Percentiles rank a stretch among this genome's conserved stretches.
These are phyloP conservation scores for Muscicapa striata DNA, from an alignment of 2,797 vertebrate genomes.

Conservation along the genomic window DNA sequence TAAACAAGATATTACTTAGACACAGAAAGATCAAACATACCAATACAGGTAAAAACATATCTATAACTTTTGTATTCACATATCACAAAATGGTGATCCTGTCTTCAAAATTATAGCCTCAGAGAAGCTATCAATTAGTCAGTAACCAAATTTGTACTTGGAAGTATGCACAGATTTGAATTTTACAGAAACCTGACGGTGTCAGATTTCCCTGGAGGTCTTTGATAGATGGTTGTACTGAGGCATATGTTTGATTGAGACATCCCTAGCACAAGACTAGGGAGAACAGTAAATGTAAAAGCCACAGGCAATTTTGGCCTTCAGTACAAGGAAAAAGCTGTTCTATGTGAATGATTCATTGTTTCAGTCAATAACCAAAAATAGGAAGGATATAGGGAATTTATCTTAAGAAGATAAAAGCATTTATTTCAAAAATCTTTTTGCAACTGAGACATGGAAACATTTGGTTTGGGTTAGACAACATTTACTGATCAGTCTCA, in stretches of 20 bases:
- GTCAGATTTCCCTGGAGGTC: background rate
- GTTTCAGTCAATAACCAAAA: background rate
- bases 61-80: background rate
- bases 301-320: background rate
- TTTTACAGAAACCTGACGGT: background rate
- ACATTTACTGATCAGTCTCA: background rate
- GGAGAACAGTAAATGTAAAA: background rate
- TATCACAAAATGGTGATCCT: background rate
- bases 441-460: background rate
- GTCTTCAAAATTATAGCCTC: background rate
- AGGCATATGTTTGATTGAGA: background rate
- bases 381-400: background rate
- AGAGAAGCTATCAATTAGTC: background rate
- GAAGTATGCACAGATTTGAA: background rate
- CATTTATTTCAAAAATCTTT: background rate
- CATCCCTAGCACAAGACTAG: background rate
- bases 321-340: background rate
- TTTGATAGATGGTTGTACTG: background rate
- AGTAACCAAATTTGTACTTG: background rate
- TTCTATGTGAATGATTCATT: background rate
- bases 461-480: background rate
- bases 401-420: background rate
- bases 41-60: background rate
- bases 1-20: background rate
- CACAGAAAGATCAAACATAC: background rate